These are phyloP conservation scores for Sebastes itinus DNA, from an alignment of 2,797 vertebrate genomes.

Conservation along the genomic window DNA sequence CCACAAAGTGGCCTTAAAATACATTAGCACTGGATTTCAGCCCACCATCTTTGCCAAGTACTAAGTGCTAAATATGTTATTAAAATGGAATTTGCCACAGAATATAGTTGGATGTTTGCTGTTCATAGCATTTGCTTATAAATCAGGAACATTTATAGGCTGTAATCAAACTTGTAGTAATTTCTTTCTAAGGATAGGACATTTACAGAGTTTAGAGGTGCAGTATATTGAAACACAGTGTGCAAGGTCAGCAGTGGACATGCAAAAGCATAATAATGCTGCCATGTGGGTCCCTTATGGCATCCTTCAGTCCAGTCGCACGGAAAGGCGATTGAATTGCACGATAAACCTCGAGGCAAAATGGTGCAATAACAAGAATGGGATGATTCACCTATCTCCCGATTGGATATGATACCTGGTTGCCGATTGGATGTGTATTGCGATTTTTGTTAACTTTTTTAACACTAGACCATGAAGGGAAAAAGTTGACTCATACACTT, in stretches of 20 bases:
- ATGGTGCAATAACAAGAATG: too few species aligned
- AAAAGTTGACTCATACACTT: too few species aligned
- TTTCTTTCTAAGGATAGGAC: background rate
- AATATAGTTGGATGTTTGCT: background rate
- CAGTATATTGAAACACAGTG: background rate
- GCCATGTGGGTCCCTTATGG: background rate
- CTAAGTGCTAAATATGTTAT: background rate
- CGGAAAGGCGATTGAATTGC: too few species aligned
- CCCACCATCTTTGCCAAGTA: background rate
- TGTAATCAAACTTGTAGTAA: background rate
- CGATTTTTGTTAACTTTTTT: too few species aligned
- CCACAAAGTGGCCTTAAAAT: constrained; percentile 12
- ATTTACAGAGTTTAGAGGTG: background rate
- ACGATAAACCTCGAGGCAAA: too few species aligned
- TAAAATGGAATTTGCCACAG: background rate
- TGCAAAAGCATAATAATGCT: background rate
- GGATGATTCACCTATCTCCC: too few species aligned
- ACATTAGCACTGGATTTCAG: background rate
- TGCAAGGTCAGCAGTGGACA: background rate
- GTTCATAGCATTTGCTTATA: background rate
- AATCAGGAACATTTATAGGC: background rate
- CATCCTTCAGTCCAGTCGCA: too few species aligned
- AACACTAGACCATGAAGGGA: too few species aligned
- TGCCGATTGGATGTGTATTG: too few species aligned
- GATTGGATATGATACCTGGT: too few species aligned